phyloP scores from a whole-genome alignment of 1,140 invertebrate species.

The Penaeus vannamei region DNA sequence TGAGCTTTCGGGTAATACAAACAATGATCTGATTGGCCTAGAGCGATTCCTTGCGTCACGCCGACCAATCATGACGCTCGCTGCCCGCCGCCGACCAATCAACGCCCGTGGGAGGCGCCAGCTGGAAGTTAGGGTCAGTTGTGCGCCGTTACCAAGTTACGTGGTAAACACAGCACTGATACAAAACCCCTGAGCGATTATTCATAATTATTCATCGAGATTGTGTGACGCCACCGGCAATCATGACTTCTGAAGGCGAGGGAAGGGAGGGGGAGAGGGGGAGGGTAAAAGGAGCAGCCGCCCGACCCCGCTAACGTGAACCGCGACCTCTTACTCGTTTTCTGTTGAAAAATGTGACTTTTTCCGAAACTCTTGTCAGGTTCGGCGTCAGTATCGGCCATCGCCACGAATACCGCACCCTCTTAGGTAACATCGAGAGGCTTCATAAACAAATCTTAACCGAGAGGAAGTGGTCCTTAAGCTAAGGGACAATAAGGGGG shows the following conservation, averaged over 20 bases:
- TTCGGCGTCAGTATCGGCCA: too few relatives aligned
- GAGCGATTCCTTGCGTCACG: neutral
- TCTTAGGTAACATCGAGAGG: too few relatives aligned
- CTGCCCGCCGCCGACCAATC: neutral
- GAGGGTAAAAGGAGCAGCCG: neutral
- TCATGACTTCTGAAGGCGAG: slow-evolving; percentile 12
- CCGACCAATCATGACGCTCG: slow-evolving; percentile 9
- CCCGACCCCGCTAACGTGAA: neutral
- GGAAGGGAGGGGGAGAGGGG: neutral
- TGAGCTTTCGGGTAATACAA: slow-evolving; percentile 7
- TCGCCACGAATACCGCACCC: too few relatives aligned
- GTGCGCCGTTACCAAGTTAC: slow-evolving; percentile 43
- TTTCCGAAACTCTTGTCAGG: too few relatives aligned
- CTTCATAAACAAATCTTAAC: too few relatives aligned
- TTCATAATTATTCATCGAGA: slow-evolving; percentile 52
- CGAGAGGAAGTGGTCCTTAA: too few relatives aligned
- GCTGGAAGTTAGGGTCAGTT: slow-evolving; percentile 38
- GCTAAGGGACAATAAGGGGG: too few relatives aligned
- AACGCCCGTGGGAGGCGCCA: slow-evolving; percentile 22
- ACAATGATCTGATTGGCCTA: slow-evolving; percentile 26
- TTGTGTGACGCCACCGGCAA: slow-evolving; percentile 44
- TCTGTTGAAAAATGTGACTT: too few relatives aligned
- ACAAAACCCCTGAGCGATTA: slow-evolving; percentile 35
- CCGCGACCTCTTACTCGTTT: neutral
- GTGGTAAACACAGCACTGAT: slow-evolving; percentile 38